phyloP scores from a whole-genome alignment of 2,888 invertebrate genomes.

The Drosophila fulvimacula region DNA sequence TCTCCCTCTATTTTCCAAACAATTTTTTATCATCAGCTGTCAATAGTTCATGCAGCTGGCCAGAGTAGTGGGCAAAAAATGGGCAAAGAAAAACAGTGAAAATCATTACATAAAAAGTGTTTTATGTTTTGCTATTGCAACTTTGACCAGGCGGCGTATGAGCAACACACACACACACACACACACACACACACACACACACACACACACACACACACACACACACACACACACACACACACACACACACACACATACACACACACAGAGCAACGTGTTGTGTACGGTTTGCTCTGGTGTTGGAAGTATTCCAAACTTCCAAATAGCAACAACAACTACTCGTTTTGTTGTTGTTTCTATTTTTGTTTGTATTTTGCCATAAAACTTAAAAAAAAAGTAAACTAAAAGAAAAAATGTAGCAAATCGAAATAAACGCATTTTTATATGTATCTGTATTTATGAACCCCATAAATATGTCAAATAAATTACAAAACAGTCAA shows the following conservation, averaged over 20 bases:
- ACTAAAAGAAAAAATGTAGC: slow-evolving; percentile 48
- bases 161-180: slow-evolving; percentile 38
- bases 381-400: slow-evolving; percentile 39
- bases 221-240: no score
- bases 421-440: slow-evolving; percentile 79
- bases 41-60: slow-evolving; percentile 74
- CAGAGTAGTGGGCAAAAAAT: slow-evolving; percentile 26
- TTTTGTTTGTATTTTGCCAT: slow-evolving; percentile 64
- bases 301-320: slow-evolving; percentile 74
- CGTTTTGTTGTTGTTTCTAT: slow-evolving; percentile 36
- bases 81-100: slow-evolving; percentile 35
- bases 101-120: slow-evolving; percentile 79
- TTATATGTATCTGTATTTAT: slow-evolving; percentile 75
- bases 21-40: slow-evolving; percentile 80
- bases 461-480: slow-evolving; percentile 80
- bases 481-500: slow-evolving; percentile 80
- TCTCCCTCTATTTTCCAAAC: slow-evolving; percentile 54
- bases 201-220: no score
- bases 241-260: no score
- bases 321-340: slow-evolving; percentile 29
- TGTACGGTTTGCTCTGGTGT: slow-evolving; percentile 35
- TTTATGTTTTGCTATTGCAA: slow-evolving; percentile 75
- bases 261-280: slow-evolving; percentile 10
- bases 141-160: slow-evolving; percentile 66
- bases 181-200: no score